Evolutionary conservation across 1,140 invertebrate species (phyloP), one percentile per base, ranked within the genome.

Genomic region (Galleria mellonella): DNA sequence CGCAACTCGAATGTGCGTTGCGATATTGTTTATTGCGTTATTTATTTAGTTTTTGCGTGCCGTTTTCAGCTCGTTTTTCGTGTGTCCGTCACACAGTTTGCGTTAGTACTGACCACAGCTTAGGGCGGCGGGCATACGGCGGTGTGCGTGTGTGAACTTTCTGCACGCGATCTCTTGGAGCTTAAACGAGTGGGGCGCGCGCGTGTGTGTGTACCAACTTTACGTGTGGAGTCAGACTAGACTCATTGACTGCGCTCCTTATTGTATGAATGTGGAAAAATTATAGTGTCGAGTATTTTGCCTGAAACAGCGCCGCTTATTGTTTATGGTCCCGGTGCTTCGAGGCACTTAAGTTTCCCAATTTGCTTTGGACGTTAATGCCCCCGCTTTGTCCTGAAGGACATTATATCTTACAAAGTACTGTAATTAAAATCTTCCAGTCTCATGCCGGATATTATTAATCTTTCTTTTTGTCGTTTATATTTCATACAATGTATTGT

Each of bases 241-340:
- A 84, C 81, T 84, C 81, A 84, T 85, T 85, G 81, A 85, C 81
- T 85, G 76, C 75, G 69, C 70, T 76, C 78, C 78, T 83, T 82
- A 79, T 85, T 81, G 81, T 85, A 83, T 85, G 73, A 83, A 85
- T 83, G 81, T 85, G 81, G 81, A 85, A 85, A 85, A 85, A 85
- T 85, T 83, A 85, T 85, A 75, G 78, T 71, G 63, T 70, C 61
- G 62, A 73, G 62, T 84, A 76, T 81, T 82, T 84, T 72, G 76
- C 78, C 76, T 81, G 74, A 72, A 76, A 83, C 66, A 61, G 62
- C 70, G 68, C 66, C 72, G 70, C 62, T 60, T 59, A 70, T 84
- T 84, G 77, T 83, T 81, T 81, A 81, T 83, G 57, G 63, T 58
- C 53, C 43, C 59, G 17, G 50, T 60, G 46, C 45, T 23, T 23